Evolutionary conservation across 2,888 invertebrate genomes (phyloP), one percentile per base, ranked within the genome.

Genomic region (Pachliopta kotzebuea): DNA sequence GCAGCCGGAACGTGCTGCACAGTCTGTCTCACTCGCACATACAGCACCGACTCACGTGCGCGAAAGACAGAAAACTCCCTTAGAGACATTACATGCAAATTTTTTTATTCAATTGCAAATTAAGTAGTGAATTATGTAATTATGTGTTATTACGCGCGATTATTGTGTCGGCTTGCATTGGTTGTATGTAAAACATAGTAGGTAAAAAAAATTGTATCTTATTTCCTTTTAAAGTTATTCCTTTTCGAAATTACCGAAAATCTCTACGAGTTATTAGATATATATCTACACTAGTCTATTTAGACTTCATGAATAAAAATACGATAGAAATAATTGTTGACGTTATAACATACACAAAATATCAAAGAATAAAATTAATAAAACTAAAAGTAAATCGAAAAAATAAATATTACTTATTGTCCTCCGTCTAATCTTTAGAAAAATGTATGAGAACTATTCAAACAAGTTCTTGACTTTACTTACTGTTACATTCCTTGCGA

Each of bases 21-120:
- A 68, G 66, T 70, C 75, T 67, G 73, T 88, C 90, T 79, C 83
- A 50, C 76, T 90, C 81, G 68, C 78, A 68, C 83, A 24, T 69
- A 77, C 72, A 71, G 66, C 37, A 68, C 66, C 68, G 24, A 8
- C 26, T 7, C 20, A 50, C 2, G 79, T 68, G 72, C 65, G 83
- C 81, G 54, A 78, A 74, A 72, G 86, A 86, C 72, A 69, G 83
- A 65, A 72, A 68, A 68, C 70, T 69, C 63, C 76, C 81, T 80
- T 77, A 80, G 81, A 79, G 82, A 80, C 76, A 85, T 84, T 75
- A 84, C 79, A 89, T 90, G 89, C 85, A 88, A 88, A 85, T 88
- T 88, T 88, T 85, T 86, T 53, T 84, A 85, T 88, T 86, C 85
- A 86, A 81, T 86, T 84, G 88, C 84, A 87, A 86, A 90, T 86